Evolutionary conservation across 2,888 invertebrate species (phyloP).

Genomic region (Trachelus stipa): DNA sequence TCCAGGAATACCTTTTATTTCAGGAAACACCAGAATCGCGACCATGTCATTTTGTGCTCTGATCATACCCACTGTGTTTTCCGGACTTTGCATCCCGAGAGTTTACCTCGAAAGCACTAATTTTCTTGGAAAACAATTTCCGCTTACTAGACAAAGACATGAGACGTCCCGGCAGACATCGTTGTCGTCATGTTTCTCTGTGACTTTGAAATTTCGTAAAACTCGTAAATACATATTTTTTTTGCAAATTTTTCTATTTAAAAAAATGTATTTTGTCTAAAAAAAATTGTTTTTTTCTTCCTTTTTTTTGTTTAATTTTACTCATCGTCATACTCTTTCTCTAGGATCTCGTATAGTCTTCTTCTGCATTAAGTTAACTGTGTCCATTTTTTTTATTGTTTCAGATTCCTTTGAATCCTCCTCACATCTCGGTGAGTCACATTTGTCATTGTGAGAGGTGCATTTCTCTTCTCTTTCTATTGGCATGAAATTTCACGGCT

Average conservation of each 20-base stretch:
- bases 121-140: background rate
- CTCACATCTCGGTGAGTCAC: conserved; percentile 62
- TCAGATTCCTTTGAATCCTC: conserved; percentile 63
- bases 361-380: background rate
- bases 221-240: too few relatives aligned
- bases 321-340: background rate
- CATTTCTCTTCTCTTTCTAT: background rate
- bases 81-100: background rate
- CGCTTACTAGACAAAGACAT: background rate
- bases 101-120: background rate
- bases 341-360: background rate
- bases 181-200: background rate
- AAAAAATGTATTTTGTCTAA: too few relatives aligned
- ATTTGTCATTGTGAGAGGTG: conserved; percentile 20
- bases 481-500: conserved; percentile 5
- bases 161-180: background rate
- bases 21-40: too few relatives aligned
- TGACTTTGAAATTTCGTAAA: too few relatives aligned
- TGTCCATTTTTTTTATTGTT: conserved; percentile 51
- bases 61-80: too few relatives aligned
- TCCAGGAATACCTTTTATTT: too few relatives aligned
- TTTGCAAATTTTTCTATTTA: too few relatives aligned
- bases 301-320: background rate
- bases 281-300: background rate
- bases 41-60: too few relatives aligned